phyloP scores from a whole-genome alignment of 2,888 invertebrate species.

The Apodemia zela region DNA sequence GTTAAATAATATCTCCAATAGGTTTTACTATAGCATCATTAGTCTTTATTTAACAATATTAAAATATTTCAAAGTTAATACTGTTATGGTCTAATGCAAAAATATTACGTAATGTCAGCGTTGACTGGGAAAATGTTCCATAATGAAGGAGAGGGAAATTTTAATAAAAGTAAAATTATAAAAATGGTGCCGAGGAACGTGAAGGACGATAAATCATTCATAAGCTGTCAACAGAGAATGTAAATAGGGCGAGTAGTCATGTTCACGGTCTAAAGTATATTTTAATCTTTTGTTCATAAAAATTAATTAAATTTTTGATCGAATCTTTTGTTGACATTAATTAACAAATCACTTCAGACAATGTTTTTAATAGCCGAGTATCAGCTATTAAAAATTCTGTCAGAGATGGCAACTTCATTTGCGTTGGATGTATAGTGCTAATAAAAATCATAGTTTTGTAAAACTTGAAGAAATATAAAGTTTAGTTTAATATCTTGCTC shows the following conservation, averaged over 20 bases:
- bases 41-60: not conserved
- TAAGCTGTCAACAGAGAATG: slow-evolving; percentile 8
- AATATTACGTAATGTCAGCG: slow-evolving; percentile 8
- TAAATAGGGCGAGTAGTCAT: slow-evolving; percentile 1
- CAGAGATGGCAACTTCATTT: too few relatives aligned
- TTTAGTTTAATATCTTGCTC: too few relatives aligned
- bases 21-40: too few relatives aligned
- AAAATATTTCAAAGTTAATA: slow-evolving; percentile 4
- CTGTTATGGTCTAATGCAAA: slow-evolving; percentile 6
- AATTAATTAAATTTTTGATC: not conserved
- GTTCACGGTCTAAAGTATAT: not conserved
- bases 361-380: too few relatives aligned
- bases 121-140: slow-evolving; percentile 18
- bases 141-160: slow-evolving; percentile 17
- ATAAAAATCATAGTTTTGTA: too few relatives aligned
- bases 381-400: too few relatives aligned
- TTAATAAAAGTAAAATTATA: slow-evolving; percentile 23
- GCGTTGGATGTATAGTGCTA: too few relatives aligned
- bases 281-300: slow-evolving; percentile 1
- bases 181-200: slow-evolving; percentile 13
- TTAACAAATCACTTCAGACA: not conserved
- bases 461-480: too few relatives aligned
- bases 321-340: not conserved
- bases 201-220: slow-evolving; percentile 13
- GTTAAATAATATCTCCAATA: too few relatives aligned